These are phyloP conservation scores for Chironex yamaguchii DNA, from an alignment of 30 jellyfish, hydroid and myxozoan genomes.

Conservation along the genomic window DNA sequence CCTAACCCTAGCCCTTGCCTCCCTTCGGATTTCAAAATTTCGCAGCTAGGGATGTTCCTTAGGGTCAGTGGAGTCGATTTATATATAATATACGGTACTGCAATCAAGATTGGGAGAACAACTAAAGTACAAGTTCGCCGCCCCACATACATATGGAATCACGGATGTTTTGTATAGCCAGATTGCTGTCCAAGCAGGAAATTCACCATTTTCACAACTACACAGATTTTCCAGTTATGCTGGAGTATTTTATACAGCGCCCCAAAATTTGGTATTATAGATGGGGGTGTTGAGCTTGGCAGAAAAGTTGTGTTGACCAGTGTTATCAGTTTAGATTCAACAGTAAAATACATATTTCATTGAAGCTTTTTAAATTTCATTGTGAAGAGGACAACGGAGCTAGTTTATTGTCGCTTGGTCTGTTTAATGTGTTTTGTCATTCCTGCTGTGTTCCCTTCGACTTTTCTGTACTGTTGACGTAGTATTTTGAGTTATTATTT, in stretches of 20 bases:
- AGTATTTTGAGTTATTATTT: background rate
- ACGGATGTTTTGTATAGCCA: conserved; percentile 1
- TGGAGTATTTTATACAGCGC: conserved; percentile 28
- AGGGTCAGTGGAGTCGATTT: no score
- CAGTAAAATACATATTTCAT: background rate
- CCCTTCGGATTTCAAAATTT: no score
- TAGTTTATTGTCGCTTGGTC: no score
- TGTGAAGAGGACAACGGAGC: background rate
- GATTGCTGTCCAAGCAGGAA: conserved; percentile 28
- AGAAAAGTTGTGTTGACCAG: conserved; percentile 45
- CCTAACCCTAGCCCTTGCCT: no score
- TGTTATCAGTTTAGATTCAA: background rate
- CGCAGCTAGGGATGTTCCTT: no score
- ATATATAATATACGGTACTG: no score
- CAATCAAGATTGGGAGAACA: no score
- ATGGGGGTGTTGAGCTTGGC: conserved; percentile 24
- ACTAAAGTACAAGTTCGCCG: no score
- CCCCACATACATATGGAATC: conserved; percentile 3
- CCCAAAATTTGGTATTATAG: conserved; percentile 19
- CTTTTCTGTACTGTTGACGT: background rate
- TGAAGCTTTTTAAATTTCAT: background rate
- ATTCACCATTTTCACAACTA: conserved; percentile 24
- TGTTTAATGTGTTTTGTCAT: no score
- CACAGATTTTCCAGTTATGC: conserved; percentile 46
- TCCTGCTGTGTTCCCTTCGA: background rate